Evolutionary conservation across 2,888 invertebrate species (phyloP).

Genomic region (Aelia acuminata): DNA sequence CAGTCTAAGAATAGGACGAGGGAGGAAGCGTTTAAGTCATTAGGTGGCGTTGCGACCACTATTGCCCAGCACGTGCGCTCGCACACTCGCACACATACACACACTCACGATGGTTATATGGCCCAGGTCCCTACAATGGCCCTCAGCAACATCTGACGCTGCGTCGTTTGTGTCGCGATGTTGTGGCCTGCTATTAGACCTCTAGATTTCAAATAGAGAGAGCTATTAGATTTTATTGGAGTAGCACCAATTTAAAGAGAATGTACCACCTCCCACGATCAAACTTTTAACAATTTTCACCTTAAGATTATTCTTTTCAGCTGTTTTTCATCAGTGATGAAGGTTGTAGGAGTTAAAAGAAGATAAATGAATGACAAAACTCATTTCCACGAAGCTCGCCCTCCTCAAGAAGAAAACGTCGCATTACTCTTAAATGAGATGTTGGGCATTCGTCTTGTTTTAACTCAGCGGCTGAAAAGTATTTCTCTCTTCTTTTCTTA

Average conservation of each 20-base stretch:
- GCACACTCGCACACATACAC: not conserved
- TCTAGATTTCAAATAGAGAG: not conserved
- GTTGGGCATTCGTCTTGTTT: not conserved
- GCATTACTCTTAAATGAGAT: not conserved
- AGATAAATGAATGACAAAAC: not conserved
- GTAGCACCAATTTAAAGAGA: not conserved
- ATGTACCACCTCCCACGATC: not conserved
- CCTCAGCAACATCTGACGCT: conserved; percentile 46
- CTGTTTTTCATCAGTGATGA: not conserved
- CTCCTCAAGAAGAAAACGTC: not conserved
- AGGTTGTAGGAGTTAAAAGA: not conserved
- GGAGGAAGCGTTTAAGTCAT: conserved; percentile 46
- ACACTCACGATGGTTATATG: not conserved
- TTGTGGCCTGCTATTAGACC: not conserved
- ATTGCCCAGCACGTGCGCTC: conserved; percentile 37
- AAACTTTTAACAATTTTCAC: not conserved
- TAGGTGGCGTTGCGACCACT: conserved; percentile 48
- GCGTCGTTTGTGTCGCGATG: conserved; percentile 38
- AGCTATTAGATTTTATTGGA: not conserved
- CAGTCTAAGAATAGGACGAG: conserved; percentile 38
- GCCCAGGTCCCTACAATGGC: conserved; percentile 34
- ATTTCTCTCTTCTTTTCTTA: too few species aligned
- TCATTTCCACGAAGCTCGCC: not conserved
- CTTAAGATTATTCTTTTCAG: not conserved
- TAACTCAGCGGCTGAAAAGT: not conserved